phyloP scores from a whole-genome alignment of 2,113 vertebrate species.

The Furnarius figulus region DNA sequence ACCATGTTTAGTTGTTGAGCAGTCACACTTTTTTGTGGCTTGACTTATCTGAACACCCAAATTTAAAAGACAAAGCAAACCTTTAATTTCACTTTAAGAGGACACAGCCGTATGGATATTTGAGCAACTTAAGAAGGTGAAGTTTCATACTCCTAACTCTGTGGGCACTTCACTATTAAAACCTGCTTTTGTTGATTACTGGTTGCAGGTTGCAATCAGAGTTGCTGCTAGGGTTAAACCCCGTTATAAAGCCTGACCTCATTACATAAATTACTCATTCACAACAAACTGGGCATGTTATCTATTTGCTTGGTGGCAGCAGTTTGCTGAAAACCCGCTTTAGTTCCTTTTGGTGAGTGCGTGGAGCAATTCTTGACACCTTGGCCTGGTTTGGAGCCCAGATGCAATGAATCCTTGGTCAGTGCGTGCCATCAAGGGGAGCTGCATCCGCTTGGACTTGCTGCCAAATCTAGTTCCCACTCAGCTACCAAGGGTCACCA shows the following conservation, averaged over 20 bases:
- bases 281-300: not conserved
- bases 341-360: conserved; percentile 27
- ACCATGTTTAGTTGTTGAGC: not conserved
- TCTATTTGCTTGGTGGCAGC: not conserved
- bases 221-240: not conserved
- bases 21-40: not conserved
- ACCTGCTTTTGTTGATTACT: not conserved
- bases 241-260: not conserved
- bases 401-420: conserved; percentile 70
- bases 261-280: not conserved
- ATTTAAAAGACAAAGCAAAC: not conserved
- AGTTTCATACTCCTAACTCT: not conserved
- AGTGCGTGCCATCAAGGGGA: conserved; percentile 72
- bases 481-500: conserved; percentile 71
- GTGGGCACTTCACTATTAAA: not conserved
- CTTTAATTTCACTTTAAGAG: not conserved
- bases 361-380: not conserved
- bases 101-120: not conserved
- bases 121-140: not conserved
- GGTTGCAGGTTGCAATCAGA: not conserved
- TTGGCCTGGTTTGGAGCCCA: conserved; percentile 52
- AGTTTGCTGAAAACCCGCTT: conserved; percentile 48
- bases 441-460: conserved; percentile 50
- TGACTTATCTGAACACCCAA: not conserved
- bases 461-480: conserved; percentile 66